Evolutionary conservation across 1,140 invertebrate species (phyloP), one percentile per base, ranked within the genome.

Genomic region (Cydia amplana): DNA sequence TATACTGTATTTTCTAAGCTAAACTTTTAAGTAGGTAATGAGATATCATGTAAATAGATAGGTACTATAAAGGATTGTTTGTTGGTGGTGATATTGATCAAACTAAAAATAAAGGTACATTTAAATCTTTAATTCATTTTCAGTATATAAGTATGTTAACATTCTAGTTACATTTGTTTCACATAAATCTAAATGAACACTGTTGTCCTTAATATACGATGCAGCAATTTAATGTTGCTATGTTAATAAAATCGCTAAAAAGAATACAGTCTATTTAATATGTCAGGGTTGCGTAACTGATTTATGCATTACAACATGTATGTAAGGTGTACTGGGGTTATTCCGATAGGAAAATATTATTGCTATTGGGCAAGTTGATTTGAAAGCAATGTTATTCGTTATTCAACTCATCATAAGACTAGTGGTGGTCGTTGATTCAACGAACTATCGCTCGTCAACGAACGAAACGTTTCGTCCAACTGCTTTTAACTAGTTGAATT

Each of bases 141-240:
- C 20, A 60, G 55, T 60, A 60, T 12, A 1, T 16, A n/a, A n/a
- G n/a, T 51, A 55, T 18, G n/a, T 67, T 67, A 67, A 67, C 64
- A 67, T 28, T 36, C 64, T 67, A 67, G 18, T 18, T 67, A 67
- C 64, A 28, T 28, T 67, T 23, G 23, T 1, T 64, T 64, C 4
- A 16, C 20, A 67, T 36, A 32, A 67, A 32, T 67, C 64, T 67
- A 67, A 28, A 7, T 67, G 64, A 67, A 67, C 64, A 67, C 64
- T 67, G 63, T 23, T 67, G 23, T 32, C 28, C 64, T 36, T 67
- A 67, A 60, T 12, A 60, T 60, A 60, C n/a, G 9, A 60, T 60
- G 55, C 55, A 60, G n/a, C 7, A 20, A 60, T 9, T 60, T n/a
- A 32, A 60, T 60, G 7, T 51, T 7, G 12, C n/a, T 51, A 18